These are phyloP conservation scores for Sabatieria punctata DNA, from an alignment of 2,888 invertebrate genomes.

Conservation along the genomic window DNA sequence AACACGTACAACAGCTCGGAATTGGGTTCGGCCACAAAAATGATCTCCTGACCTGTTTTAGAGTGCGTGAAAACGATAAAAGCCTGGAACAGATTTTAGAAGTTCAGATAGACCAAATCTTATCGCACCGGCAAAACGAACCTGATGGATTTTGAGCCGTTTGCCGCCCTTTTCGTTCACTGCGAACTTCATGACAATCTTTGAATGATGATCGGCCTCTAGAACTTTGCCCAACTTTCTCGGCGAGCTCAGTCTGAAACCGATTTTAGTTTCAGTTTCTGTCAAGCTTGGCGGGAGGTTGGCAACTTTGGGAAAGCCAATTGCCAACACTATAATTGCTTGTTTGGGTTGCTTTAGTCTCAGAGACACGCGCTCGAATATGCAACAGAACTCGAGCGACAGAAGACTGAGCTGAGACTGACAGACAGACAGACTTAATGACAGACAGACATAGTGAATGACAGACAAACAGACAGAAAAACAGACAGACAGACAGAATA, in stretches of 20 bases:
- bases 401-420: too few species aligned
- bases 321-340: too few species aligned
- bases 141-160: slow-evolving; percentile 46
- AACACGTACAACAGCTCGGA: slow-evolving; percentile 51
- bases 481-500: too few species aligned
- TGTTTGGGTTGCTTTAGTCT: too few species aligned
- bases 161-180: slow-evolving; percentile 53
- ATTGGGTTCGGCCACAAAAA: slow-evolving; percentile 70
- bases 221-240: slow-evolving; percentile 50
- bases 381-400: too few species aligned
- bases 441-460: too few species aligned
- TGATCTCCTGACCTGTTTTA: slow-evolving; percentile 56
- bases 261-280: too few species aligned
- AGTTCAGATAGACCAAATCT: slow-evolving; percentile 5
- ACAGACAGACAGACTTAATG: too few species aligned
- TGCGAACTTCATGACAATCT: slow-evolving; percentile 60
- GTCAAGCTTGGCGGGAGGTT: too few species aligned
- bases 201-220: slow-evolving; percentile 74
- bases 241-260: slow-evolving; percentile 54
- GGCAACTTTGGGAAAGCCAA: too few species aligned
- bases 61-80: slow-evolving; percentile 59
- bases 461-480: too few species aligned
- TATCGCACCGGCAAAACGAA: slow-evolving; percentile 6
- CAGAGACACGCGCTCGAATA: too few species aligned
- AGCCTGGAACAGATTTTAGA: slow-evolving; percentile 51